Evolutionary conservation across 2,113 vertebrate genomes (phyloP), one percentile per base, ranked within the genome.

Genomic region (Hippopotamus amphibius): DNA sequence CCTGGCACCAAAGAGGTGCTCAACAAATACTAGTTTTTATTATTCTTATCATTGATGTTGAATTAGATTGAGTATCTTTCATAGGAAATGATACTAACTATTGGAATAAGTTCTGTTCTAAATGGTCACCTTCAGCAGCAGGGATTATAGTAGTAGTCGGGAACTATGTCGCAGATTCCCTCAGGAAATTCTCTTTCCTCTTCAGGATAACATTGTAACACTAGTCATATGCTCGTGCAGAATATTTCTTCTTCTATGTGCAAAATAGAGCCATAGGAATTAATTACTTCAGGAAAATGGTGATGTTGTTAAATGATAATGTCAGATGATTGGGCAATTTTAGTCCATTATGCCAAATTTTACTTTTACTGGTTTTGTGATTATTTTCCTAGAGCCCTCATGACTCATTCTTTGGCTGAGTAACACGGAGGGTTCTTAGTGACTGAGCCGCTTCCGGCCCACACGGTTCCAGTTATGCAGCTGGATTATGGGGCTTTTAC

Each of bases 31-130:
- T 87, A 66, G 17, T 37, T 77, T 63, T 93, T 53, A 72, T 92
- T 90, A 68, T 74, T 94, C 3, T 90, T 94, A 68, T 41, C 50
- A 84, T 53, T 90, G 33, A 33, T 59, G 24, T 63, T 15, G 61
- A 87, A 86, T 71, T 85, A 68, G 41, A 79, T n/a, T 37, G 33
- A 84, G 14, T 82, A 5, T 68, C n/a, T 84, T 95, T 95, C 43
- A 79, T 82, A 37, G 28, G 55, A 61, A 66, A 53, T 66, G 16
- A 11, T 80, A 81, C 57, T 81, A 94, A 89, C 37, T 82, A 53
- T 50, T 30, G 3, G 14, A 71, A 41, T 12, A 4, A 50, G 3
- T 93, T 92, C 74, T 71, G 12, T 43, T 92, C 9, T 74, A 50
- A 94, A 69, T 6, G 59, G 12, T 80, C 53, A 96, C 8, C 46